Evolutionary conservation across 2,888 invertebrate genomes (phyloP), one percentile per base, ranked within the genome.

Genomic region (Drosophila anomalata): DNA sequence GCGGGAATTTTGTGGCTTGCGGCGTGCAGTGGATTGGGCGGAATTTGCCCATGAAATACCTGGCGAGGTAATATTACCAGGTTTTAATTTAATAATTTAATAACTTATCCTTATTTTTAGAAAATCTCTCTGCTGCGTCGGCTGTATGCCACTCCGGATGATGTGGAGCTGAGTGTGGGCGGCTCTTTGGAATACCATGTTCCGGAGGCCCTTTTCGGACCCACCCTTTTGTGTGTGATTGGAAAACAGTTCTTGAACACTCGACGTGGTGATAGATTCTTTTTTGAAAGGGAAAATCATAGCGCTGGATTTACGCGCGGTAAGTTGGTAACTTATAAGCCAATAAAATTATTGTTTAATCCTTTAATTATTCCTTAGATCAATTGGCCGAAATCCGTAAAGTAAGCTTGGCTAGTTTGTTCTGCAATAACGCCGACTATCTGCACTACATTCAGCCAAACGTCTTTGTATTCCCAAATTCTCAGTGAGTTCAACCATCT

Each of bases 361-460:
- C 8, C 4, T 20, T 29, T 17, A 17, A 17, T 17, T 26, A 0
- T 67, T 1, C 29, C 51, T 56, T 31, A 94, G 94, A 92, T 60
- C 97, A 97, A 95, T 91, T 97, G 41, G 93, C 93, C 67, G 95
- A 96, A 92, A 94, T 97, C 75, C 94, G 96, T 53, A 96, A 95
- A 87, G 92, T 94, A 0, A 95, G 94, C n/a, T 93, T 96, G 88
- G 94, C 96, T 0, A 93, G 96, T 51, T 90, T 96, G 20, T 92
- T 96, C 69, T 96, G 96, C 86, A 96, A 96, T 89, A 96, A 96
- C 90, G 94, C 94, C 0, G 94, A 95, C 56, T 74, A 60, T 73
- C 93, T 96, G 1, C 88, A 92, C 72, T 92, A 92, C 61, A 93
- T 96, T 78, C 96, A 96, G 88, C 92, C 92, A 0, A 93, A 90